These are phyloP conservation scores for Camponotus vicinus DNA, from an alignment of 1,140 invertebrate genomes.

Conservation along the genomic window DNA sequence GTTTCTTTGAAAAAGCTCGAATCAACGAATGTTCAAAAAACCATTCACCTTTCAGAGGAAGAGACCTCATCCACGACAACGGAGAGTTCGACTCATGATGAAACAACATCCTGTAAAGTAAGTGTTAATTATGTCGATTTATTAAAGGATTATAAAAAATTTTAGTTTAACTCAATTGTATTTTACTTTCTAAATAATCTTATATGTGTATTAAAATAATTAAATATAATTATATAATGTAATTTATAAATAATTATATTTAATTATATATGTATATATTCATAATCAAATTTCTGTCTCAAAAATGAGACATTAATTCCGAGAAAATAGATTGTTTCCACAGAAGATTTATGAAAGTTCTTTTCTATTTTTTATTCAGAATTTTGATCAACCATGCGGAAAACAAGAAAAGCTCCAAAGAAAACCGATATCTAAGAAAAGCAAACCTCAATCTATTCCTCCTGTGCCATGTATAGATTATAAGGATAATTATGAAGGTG, in stretches of 20 bases:
- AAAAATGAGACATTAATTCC: background rate
- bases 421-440: conserved; percentile 81
- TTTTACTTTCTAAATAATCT: background rate
- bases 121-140: background rate
- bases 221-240: background rate
- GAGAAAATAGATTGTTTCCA: background rate
- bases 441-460: conserved; percentile 76
- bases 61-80: conserved; percentile 92
- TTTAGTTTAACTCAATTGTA: background rate
- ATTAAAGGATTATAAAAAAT: background rate
- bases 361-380: conserved; percentile 65
- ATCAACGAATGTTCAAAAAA: conserved; percentile 79
- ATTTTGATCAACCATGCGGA: conserved; percentile 76
- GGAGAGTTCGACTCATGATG: conserved; percentile 89
- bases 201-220: background rate
- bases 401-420: conserved; percentile 84
- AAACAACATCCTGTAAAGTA: conserved; percentile 73
- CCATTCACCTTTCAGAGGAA: conserved; percentile 87
- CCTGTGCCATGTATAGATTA: conserved; percentile 80
- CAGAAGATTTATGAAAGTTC: background rate
- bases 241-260: too few species aligned
- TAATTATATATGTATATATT: background rate
- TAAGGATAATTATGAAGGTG: conserved; percentile 85
- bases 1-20: conserved; percentile 82
- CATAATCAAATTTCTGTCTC: background rate